phyloP scores from a whole-genome alignment of 2,113 vertebrate genomes.

The rat (Rattus norvegicus) region DNA sequence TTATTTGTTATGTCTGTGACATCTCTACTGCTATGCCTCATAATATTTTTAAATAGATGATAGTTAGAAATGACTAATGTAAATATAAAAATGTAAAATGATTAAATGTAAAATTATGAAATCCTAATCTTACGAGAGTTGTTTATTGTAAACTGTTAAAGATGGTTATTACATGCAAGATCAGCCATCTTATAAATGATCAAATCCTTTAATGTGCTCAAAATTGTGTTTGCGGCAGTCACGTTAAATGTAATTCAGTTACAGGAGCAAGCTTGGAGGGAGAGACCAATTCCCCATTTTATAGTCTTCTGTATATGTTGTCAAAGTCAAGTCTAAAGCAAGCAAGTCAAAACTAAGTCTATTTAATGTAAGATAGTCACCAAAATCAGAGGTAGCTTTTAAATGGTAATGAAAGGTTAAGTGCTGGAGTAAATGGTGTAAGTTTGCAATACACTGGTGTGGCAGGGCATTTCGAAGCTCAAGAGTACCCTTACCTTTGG shows the following conservation, averaged over 20 bases:
- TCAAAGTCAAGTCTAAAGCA: neutral
- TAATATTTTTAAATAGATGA: neutral
- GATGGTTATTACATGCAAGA: neutral
- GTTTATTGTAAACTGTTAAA: neutral
- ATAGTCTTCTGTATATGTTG: neutral
- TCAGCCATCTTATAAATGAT: neutral
- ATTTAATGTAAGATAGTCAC: neutral
- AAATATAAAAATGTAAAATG: neutral
- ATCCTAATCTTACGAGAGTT: neutral
- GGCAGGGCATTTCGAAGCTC: neutral
- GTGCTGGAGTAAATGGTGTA: neutral
- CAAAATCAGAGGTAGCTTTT: neutral
- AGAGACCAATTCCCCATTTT: neutral
- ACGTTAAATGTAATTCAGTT: neutral
- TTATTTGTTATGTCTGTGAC: neutral
- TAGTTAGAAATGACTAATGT: neutral
- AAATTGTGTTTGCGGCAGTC: neutral
- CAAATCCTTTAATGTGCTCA: neutral
- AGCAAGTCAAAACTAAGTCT: neutral
- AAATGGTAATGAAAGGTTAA: neutral
- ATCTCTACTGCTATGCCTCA: neutral
- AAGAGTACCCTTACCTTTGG: neutral
- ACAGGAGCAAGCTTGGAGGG: neutral
- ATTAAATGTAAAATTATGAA: neutral
- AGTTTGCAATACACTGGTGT: neutral